Percentiles rank a stretch among this genome's conserved stretches.
These are phyloP conservation scores for Temnothorax longispinosus DNA, from an alignment of 1,140 invertebrate genomes.

Conservation along the genomic window DNA sequence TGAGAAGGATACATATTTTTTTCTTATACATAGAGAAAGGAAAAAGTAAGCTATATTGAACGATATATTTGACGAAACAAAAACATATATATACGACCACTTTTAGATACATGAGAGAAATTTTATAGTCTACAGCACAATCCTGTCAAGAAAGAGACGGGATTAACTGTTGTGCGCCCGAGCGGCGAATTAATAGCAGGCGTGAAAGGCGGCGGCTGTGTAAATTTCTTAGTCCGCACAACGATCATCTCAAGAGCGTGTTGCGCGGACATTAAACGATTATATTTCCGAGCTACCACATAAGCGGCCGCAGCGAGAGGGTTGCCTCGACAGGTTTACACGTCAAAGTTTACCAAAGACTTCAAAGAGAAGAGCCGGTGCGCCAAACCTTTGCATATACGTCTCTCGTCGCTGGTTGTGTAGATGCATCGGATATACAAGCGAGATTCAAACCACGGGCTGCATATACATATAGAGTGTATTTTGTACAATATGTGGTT, in stretches of 20 bases:
- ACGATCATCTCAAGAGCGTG: constrained; percentile 27
- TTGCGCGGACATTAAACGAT: constrained; percentile 67
- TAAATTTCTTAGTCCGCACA: constrained; percentile 65
- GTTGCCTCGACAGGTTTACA: constrained; percentile 62
- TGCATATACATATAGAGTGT: not conserved
- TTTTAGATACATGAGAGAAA: not conserved
- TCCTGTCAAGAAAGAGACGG: constrained; percentile 7
- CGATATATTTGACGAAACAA: not conserved
- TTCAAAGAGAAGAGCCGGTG: constrained; percentile 52
- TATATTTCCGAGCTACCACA: constrained; percentile 64
- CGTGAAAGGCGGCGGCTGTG: constrained; percentile 42
- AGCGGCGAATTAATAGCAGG: constrained; percentile 57
- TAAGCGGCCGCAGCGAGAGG: constrained; percentile 59
- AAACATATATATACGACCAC: not conserved
- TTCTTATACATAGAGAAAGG: not conserved
- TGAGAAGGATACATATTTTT: not conserved
- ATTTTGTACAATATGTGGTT: not conserved
- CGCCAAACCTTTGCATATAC: constrained; percentile 48
- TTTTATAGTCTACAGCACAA: constrained; percentile 5
- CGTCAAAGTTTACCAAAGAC: constrained; percentile 72
- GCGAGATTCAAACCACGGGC: not conserved
- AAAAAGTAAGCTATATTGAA: not conserved
- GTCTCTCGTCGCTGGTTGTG: not conserved
- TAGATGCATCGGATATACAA: not conserved
- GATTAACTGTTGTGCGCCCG: constrained; percentile 51